Evolutionary conservation across 2,888 invertebrate species (phyloP), one percentile per base, ranked within the genome.

Genomic region (Pomacea canaliculata): DNA sequence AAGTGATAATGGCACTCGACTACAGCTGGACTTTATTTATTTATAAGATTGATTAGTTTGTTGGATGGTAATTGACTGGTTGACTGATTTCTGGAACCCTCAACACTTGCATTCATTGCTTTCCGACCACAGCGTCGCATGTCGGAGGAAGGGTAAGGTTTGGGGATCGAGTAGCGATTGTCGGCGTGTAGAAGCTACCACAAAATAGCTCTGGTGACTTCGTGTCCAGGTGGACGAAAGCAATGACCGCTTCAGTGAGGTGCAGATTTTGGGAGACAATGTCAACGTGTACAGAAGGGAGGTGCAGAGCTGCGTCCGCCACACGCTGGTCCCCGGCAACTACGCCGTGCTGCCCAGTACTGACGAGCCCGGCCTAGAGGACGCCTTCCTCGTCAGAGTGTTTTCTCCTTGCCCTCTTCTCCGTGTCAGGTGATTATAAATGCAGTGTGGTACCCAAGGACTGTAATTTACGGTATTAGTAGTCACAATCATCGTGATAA

Each of bases 341-440:
- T 88, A 88, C 68, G 77, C 85, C 27, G 78, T 82, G 27, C 75
- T 87, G 18, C 87, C 87, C 2, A 86, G 85, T 13, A 84, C 85
- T 13, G 81, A 82, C 10, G 80, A 85, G 19, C 80, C 80, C 9
- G 86, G 85, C 1, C 51, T 69, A 13, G 85, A 87, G 71, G 83
- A 83, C 59, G 84, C 86, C 51, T 89, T 85, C 78, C 77, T 87
- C 8, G 73, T 88, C 1, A 70, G 88, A 23, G 66, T 85, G 3
- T 89, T 84, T 78, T 81, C 85, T 12, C 73, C 85, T 12, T 78
- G 81, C 48, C 81, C 84, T n/a, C 66, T 87, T 18, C 27, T 63
- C 27, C 81, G 84, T 60, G 72, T 85, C 66, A 82, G 81, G 87
- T 86, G 51, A 56, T 56, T 10, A 56, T 16, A 8, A 16, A 10